Conservation (phyloP, 2,888 invertebrate species). For the Hemicrepidius hirtus region DNA sequence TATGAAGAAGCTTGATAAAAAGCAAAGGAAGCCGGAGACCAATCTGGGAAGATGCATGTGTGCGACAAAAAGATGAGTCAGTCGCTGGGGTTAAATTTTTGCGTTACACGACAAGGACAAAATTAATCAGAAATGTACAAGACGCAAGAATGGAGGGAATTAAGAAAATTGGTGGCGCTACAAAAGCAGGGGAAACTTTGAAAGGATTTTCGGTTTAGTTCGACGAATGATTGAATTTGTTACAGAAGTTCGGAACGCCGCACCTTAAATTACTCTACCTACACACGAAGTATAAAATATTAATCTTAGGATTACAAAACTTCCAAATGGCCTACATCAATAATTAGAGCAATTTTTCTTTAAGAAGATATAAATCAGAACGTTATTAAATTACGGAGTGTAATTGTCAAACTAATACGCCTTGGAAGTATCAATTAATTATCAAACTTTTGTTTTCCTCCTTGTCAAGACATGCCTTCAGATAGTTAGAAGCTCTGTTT, state of each 20-base stretch:
- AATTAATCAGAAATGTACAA: constrained; percentile 53
- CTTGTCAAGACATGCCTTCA: too few relatives aligned
- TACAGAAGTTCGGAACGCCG: constrained; percentile 45
- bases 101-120: constrained; percentile 40
- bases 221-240: constrained; percentile 52
- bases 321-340: constrained; percentile 8
- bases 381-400: neutral
- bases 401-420: neutral
- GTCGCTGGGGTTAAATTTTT: constrained; percentile 42
- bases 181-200: constrained; percentile 50
- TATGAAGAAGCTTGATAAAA: constrained; percentile 56
- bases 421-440: too few relatives aligned
- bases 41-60: constrained; percentile 50
- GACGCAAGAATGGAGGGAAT: constrained; percentile 49
- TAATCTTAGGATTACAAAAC: constrained; percentile 34
- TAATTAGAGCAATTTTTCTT: neutral
- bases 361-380: too few relatives aligned
- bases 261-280: constrained; percentile 41
- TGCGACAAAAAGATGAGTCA: constrained; percentile 51
- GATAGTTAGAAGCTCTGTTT: too few relatives aligned
- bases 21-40: constrained; percentile 52
- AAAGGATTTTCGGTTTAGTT: constrained; percentile 53
- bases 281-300: constrained; percentile 36
- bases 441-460: too few relatives aligned
- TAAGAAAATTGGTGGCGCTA: constrained; percentile 50